Base-by-base conservation (phyloP, 53 echinoderm and acorn worm species). In the Pentamera pediparva region DNA sequence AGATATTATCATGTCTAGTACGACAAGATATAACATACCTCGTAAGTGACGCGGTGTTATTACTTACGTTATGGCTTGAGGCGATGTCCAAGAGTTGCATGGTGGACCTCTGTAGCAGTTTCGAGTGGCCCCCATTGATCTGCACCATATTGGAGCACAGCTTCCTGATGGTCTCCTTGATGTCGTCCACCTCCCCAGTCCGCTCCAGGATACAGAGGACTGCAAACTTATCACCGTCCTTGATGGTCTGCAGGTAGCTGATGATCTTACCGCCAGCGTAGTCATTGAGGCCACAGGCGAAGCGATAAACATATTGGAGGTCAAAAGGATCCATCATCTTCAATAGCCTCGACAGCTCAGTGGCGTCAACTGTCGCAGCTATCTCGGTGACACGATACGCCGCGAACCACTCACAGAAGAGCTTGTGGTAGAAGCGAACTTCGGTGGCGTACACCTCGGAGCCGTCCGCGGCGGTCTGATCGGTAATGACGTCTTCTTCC, bases 191-290 rank as follows among this genome's bases (percentile, higher is more conserved):
- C 0, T 63, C 24, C 3, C 64, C 36, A 20, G 19, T 37, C 2
- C 39, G 64, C 24, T 63, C 64, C 19, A 63, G 64, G 64, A 63
- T 63, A 37, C 64, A 63, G 36, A 63, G 35, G 26, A 63, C 39
- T 37, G 64, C 64, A 39, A 63, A 63, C 64, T 63, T 63, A 25
- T 63, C 64, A 4, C 64, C 64, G 19, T 26, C 64, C 4, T 63
- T 63, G 1, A 36, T 37, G 4, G 25, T 63, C 63, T 38, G 36
- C n/a, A 63, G 22, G 63, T 37, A 63, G 4, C 39, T n/a, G 36
- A 63, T 38, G 4, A 63, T 63, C 25, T 37, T 63, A 7, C 37
- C 64, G 24, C 35, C 64, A 17, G 64, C 64, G 21, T 10, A 21
- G 19, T n/a, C 28, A 40, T 65, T 65, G 24, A 65, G 26, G 24